Evolutionary conservation across 2,797 vertebrate genomes (phyloP).

Genomic region (Eulemur rubriventer): DNA sequence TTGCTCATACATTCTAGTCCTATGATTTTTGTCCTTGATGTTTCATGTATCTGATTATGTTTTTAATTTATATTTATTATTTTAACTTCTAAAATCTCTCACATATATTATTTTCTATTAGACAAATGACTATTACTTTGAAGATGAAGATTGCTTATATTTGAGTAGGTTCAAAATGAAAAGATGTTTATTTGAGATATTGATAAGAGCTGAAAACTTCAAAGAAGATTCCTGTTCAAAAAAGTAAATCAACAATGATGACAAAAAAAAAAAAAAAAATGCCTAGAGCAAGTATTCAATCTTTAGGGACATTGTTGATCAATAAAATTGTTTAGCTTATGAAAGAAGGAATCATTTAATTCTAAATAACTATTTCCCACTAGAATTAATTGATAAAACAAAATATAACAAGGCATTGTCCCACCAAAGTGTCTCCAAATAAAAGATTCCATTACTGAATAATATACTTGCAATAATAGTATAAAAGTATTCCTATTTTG

Average conservation of each 20-base stretch:
- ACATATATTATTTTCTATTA: neutral
- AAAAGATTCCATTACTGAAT: constrained; percentile 21
- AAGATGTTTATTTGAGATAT: neutral
- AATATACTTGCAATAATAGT: constrained; percentile 55
- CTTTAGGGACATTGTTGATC: neutral
- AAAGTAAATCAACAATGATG: neutral
- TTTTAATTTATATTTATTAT: neutral
- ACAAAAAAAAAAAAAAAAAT: neutral
- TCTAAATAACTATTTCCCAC: constrained; percentile 66
- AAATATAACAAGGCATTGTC: neutral
- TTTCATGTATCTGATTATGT: neutral
- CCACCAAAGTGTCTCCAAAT: constrained; percentile 11
- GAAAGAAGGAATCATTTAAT: constrained; percentile 34
- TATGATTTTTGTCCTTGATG: neutral
- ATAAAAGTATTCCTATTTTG: constrained; percentile 15
- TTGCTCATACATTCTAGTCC: neutral
- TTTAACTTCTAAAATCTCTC: neutral
- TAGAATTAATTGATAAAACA: constrained; percentile 63
- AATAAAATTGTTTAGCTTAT: neutral
- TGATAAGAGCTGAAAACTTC: neutral
- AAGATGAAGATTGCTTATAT: neutral
- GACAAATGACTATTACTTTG: neutral
- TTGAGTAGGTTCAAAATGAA: neutral
- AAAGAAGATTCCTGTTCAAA: neutral
- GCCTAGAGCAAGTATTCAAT: neutral